Percentiles rank a stretch among this genome's conserved stretches.
These are phyloP conservation scores for Pheosia gnoma DNA, from an alignment of 2,888 invertebrate genomes.

Conservation along the genomic window DNA sequence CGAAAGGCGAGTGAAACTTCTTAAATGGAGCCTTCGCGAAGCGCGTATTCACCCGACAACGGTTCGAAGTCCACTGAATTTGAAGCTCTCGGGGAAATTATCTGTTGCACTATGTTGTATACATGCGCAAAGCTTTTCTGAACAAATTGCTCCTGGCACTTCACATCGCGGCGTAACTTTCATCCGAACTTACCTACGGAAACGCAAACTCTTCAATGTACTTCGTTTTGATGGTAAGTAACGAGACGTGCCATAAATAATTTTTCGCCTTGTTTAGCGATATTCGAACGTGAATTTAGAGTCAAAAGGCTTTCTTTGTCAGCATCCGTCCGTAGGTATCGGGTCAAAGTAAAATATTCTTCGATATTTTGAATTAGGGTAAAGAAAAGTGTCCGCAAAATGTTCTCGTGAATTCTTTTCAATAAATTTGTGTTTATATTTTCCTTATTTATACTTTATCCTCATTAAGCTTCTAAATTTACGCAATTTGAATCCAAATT, in stretches of 20 bases:
- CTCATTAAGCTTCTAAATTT: neutral
- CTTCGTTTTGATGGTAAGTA: conserved; percentile 10
- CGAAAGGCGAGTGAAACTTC: conserved; percentile 56
- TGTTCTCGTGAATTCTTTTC: neutral
- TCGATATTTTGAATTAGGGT: conserved; percentile 17
- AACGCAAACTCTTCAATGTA: conserved; percentile 33
- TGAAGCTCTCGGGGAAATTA: conserved; percentile 52
- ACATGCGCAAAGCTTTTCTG: conserved; percentile 60
- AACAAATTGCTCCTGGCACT: conserved; percentile 18
- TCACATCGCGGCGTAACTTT: conserved; percentile 37
- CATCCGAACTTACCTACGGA: conserved; percentile 1
- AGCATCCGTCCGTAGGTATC: conserved; percentile 37
- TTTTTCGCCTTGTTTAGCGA: conserved; percentile 57
- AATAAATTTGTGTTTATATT: neutral
- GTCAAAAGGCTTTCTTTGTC: conserved; percentile 53
- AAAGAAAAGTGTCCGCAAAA: neutral
- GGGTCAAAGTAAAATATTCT: conserved; percentile 25
- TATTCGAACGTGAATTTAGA: conserved; percentile 50
- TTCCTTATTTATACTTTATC: neutral
- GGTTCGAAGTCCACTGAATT: conserved; percentile 59
- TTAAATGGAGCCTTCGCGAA: conserved; percentile 27
- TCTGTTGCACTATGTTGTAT: conserved; percentile 60
- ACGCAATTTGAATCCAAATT: conserved; percentile 8
- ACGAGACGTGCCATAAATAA: conserved; percentile 46
- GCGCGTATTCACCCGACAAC: conserved; percentile 47